Percentiles rank a stretch among this genome's conserved stretches.
These are phyloP conservation scores for Dasysyrphus albostriatus DNA, from an alignment of 2,888 invertebrate genomes.

Conservation along the genomic window DNA sequence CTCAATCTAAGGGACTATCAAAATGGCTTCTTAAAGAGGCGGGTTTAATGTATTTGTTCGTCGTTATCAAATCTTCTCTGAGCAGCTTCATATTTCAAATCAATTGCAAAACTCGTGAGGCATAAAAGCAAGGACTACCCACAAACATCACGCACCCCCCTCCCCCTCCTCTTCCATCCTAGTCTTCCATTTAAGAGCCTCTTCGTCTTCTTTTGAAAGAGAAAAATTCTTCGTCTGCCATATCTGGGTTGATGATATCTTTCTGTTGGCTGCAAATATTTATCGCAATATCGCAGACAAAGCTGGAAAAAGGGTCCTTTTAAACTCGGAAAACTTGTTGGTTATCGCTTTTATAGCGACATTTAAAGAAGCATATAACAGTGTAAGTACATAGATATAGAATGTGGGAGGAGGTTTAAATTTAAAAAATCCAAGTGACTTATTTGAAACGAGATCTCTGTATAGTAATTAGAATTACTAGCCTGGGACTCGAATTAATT, in stretches of 20 bases:
- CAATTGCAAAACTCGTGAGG: slow-evolving; percentile 15
- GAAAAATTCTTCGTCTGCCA: slow-evolving; percentile 17
- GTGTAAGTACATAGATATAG: background rate
- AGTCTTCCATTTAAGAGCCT: background rate
- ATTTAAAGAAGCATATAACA: background rate
- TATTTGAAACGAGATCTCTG: slow-evolving; percentile 8
- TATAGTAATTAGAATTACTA: slow-evolving; percentile 4
- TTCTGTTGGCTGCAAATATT: slow-evolving; percentile 35
- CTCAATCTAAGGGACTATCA: slow-evolving; percentile 14
- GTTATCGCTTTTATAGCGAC: background rate
- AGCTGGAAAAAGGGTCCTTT: background rate
- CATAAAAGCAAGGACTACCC: slow-evolving; percentile 8
- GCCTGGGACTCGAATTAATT: slow-evolving; percentile 4
- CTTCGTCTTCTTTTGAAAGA: background rate
- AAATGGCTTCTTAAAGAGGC: slow-evolving; percentile 36
- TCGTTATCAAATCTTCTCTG: slow-evolving; percentile 13
- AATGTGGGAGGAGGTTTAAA: background rate
- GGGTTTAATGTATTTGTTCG: slow-evolving; percentile 20
- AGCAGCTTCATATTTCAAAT: slow-evolving; percentile 37
- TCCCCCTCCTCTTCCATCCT: background rate
- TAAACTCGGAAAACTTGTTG: slow-evolving; percentile 12
- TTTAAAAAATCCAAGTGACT: background rate
- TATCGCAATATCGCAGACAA: slow-evolving; percentile 19
- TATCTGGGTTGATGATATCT: slow-evolving; percentile 27
- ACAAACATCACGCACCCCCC: background rate